phyloP scores from a whole-genome alignment of 2,888 invertebrate species.

The Cerastis rubricosa region DNA sequence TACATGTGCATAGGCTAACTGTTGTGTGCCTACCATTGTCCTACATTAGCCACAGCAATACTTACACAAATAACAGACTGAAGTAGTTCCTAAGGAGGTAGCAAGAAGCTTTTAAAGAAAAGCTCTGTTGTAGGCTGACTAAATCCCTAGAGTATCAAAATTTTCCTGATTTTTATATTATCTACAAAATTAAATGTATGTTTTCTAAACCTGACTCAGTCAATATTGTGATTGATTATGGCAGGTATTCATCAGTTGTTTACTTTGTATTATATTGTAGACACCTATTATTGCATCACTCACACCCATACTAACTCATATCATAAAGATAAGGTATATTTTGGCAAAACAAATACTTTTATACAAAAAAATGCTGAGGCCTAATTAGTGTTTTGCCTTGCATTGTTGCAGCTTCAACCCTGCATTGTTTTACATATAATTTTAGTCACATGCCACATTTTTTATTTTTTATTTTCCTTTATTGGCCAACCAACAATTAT shows the following conservation, averaged over 20 bases:
- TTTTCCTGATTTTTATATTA: neutral
- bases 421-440: too few species aligned
- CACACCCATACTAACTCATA: neutral
- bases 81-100: neutral
- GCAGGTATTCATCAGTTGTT: neutral
- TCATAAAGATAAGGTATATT: conserved; percentile 17
- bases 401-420: too few species aligned
- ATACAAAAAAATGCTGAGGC: neutral
- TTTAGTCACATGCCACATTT: too few species aligned
- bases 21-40: neutral
- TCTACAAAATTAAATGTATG: conserved; percentile 3
- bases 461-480: too few species aligned
- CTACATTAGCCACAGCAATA: neutral
- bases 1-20: neutral
- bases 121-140: neutral
- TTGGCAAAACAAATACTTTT: conserved; percentile 8
- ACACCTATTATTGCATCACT: conserved; percentile 23
- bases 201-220: neutral
- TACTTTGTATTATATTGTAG: conserved; percentile 3
- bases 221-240: conserved; percentile 25
- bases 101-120: neutral
- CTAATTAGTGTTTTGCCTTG: too few species aligned
- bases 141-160: neutral
- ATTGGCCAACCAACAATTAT: too few species aligned
- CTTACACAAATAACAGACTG: neutral